A percentile compares a stretch with the other conserved stretches of the same genome.
phyloP scores from a whole-genome alignment of 2,888 invertebrate species.

The Drosophila sordidapex region DNA sequence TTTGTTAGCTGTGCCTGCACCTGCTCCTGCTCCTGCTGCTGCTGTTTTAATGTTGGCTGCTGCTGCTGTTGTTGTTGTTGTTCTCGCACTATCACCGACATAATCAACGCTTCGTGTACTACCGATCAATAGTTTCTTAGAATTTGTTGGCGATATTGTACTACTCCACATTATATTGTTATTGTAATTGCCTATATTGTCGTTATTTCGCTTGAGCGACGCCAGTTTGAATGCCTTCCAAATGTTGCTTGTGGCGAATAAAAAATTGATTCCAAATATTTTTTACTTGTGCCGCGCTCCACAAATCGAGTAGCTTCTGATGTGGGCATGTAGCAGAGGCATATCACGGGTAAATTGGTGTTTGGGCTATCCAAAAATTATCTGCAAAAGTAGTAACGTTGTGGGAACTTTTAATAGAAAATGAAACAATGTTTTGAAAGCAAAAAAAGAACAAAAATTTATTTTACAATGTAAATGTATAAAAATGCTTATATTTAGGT shows the following conservation, averaged over 20 bases:
- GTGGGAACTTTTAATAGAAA: neutral
- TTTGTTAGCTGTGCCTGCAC: conserved; percentile 23
- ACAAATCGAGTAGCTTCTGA: neutral
- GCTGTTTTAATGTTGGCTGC: conserved; percentile 39
- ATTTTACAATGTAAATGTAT: neutral
- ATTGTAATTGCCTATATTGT: conserved; percentile 70
- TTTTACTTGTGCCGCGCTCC: conserved; percentile 1
- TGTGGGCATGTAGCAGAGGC: conserved; percentile 13
- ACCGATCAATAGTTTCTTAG: conserved; percentile 84
- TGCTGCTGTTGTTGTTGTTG: conserved; percentile 57
- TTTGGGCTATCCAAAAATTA: conserved; percentile 1
- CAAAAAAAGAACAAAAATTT: neutral
- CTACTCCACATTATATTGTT: conserved; percentile 84
- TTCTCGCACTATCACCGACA: conserved; percentile 84
- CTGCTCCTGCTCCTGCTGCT: conserved; percentile 45
- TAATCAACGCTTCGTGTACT: conserved; percentile 85
- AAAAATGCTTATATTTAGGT: neutral
- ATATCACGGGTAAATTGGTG: conserved; percentile 11
- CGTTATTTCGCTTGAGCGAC: conserved; percentile 63
- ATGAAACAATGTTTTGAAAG: neutral
- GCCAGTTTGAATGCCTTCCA: conserved; percentile 66
- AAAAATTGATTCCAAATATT: neutral
- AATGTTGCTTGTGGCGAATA: neutral
- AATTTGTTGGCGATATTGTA: conserved; percentile 85
- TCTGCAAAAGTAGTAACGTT: conserved; percentile 12